These are phyloP conservation scores for Bemisia tabaci DNA, from an alignment of 1,140 invertebrate species.

Conservation along the genomic window DNA sequence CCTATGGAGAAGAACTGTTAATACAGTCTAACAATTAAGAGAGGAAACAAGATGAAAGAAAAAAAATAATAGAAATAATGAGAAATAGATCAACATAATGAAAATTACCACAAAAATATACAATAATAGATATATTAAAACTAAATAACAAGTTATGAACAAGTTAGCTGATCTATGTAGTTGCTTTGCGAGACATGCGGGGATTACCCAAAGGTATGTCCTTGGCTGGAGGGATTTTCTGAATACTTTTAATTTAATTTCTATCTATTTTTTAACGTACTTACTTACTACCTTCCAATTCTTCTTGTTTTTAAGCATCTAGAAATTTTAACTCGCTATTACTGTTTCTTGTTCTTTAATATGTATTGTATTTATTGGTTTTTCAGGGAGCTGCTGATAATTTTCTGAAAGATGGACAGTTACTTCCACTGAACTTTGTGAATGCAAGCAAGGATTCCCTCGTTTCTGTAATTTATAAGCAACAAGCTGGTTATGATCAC, in stretches of 20 bases:
- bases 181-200: no score
- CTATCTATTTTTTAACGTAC: neutral
- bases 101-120: no score
- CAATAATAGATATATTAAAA: no score
- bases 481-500: conserved; percentile 63
- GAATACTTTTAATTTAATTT: neutral
- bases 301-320: neutral
- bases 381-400: conserved; percentile 66
- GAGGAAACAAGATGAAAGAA: no score
- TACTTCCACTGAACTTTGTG: conserved; percentile 76
- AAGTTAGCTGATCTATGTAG: no score
- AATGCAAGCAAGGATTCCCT: conserved; percentile 52
- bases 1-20: no score
- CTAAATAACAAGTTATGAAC: no score
- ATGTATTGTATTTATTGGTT: conserved; percentile 22
- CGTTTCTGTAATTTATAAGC: conserved; percentile 48
- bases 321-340: no score
- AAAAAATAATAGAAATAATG: no score
- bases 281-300: conserved; percentile 1
- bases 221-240: neutral
- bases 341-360: no score
- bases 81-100: no score
- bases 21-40: no score
- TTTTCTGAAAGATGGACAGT: conserved; percentile 61
- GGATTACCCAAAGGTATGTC: neutral